Percentiles rank a stretch among this genome's conserved stretches.
Evolutionary conservation across 2,888 invertebrate species (phyloP).

Genomic region (Mythimna pallens): DNA sequence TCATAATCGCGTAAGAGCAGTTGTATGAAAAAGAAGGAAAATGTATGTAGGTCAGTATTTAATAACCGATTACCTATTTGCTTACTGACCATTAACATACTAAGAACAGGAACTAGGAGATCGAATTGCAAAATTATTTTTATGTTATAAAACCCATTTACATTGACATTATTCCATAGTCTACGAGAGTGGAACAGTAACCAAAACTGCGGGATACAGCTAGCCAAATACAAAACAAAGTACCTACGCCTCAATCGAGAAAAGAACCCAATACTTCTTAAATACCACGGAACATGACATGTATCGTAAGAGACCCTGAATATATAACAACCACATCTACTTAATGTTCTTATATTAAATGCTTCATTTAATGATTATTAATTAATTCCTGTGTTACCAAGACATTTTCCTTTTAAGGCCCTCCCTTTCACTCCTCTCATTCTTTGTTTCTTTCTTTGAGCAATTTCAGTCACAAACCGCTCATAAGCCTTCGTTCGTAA

Average conservation of each 20-base stretch:
- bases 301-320: slow-evolving; percentile 23
- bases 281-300: neutral
- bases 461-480: slow-evolving; percentile 48
- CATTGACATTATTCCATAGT: too few species aligned
- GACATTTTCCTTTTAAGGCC: slow-evolving; percentile 51
- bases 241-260: neutral
- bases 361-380: slow-evolving; percentile 59
- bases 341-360: slow-evolving; percentile 49
- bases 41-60: neutral
- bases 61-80: neutral
- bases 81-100: neutral
- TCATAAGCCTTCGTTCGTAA: slow-evolving; percentile 60
- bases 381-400: slow-evolving; percentile 58
- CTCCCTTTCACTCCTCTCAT: neutral
- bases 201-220: too few species aligned
- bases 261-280: neutral
- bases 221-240: neutral
- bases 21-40: too few species aligned
- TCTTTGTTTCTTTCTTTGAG: slow-evolving; percentile 38
- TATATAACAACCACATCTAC: slow-evolving; percentile 39
- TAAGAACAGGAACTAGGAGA: neutral
- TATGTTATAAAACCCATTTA: too few species aligned
- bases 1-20: too few species aligned
- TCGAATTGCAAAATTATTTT: too few species aligned
- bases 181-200: too few species aligned